Percentiles rank a stretch among this genome's conserved stretches.
phyloP scores from a whole-genome alignment of 2,113 vertebrate genomes.

The Myotis davidii region DNA sequence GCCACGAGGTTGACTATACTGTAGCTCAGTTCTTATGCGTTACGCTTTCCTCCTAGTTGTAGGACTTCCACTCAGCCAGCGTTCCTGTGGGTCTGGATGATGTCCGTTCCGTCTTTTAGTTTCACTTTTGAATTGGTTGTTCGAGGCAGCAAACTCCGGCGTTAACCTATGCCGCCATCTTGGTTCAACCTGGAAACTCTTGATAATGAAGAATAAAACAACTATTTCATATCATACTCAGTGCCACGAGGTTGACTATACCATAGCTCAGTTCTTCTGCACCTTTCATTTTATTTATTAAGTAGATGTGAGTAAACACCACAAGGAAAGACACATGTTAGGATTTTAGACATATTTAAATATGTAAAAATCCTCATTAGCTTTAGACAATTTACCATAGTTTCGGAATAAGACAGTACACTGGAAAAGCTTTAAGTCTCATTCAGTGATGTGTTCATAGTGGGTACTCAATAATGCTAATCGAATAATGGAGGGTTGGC shows the following conservation, averaged over 20 bases:
- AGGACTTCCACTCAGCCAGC: no score
- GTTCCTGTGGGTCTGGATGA: no score
- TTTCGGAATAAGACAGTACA: not conserved
- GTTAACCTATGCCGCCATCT: no score
- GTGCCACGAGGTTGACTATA: not conserved
- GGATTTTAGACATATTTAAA: not conserved
- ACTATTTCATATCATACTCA: not conserved
- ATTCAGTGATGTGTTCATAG: not conserved
- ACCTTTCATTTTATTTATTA: slow-evolving; percentile 9
- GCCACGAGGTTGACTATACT: not conserved
- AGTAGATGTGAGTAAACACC: not conserved
- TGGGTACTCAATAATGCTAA: not conserved
- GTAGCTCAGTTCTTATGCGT: not conserved
- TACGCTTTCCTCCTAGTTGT: no score
- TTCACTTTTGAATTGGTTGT: no score
- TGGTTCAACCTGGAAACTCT: no score
- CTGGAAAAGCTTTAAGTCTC: not conserved
- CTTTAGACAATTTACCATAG: not conserved
- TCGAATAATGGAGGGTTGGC: not conserved
- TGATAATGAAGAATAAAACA: not conserved
- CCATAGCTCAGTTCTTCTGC: not conserved
- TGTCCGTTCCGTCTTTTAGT: no score
- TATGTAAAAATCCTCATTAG: not conserved
- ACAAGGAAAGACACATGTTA: not conserved
- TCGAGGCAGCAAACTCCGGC: no score